phyloP scores from a whole-genome alignment of 1,140 invertebrate genomes.

The Ceratina japonica region DNA sequence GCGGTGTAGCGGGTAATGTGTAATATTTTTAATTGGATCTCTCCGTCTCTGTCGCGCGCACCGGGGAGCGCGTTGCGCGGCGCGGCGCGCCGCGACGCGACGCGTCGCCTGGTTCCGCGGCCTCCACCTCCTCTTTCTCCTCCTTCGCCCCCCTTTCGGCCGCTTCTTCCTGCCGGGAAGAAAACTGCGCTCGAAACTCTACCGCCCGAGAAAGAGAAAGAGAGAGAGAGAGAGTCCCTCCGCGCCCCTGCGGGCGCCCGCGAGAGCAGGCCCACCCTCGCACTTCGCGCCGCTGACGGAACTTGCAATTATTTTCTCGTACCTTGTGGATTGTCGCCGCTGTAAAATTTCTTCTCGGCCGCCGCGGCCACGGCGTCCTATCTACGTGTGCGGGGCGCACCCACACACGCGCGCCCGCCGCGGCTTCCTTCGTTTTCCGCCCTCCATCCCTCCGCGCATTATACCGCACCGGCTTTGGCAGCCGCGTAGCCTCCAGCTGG shows the following conservation, averaged over 20 bases:
- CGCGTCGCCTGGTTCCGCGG: not conserved
- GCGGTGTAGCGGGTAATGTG: constrained; percentile 74
- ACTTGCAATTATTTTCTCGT: constrained; percentile 70
- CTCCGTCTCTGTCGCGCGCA: constrained; percentile 57
- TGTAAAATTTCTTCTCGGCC: no score
- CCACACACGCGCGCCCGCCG: not conserved
- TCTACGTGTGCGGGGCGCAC: not conserved
- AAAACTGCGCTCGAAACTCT: constrained; percentile 51
- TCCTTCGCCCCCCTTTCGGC: constrained; percentile 7
- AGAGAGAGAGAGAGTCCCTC: no score
- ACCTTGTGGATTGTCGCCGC: constrained; percentile 68
- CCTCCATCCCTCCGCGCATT: constrained; percentile 46
- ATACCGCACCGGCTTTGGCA: constrained; percentile 42
- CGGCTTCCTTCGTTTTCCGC: constrained; percentile 29
- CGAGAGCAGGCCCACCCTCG: not conserved
- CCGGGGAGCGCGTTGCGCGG: constrained; percentile 1
- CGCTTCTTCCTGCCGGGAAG: constrained; percentile 39
- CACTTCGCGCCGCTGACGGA: constrained; percentile 54
- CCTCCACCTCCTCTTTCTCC: not conserved
- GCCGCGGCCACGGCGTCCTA: not conserved
- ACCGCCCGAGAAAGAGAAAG: no score
- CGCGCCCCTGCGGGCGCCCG: constrained; percentile 6
- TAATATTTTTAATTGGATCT: constrained; percentile 80
- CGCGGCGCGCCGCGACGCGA: not conserved
- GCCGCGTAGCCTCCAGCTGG: constrained; percentile 59